phyloP scores from a whole-genome alignment of 2,113 vertebrate genomes.

The Salvelinus fontinalis region DNA sequence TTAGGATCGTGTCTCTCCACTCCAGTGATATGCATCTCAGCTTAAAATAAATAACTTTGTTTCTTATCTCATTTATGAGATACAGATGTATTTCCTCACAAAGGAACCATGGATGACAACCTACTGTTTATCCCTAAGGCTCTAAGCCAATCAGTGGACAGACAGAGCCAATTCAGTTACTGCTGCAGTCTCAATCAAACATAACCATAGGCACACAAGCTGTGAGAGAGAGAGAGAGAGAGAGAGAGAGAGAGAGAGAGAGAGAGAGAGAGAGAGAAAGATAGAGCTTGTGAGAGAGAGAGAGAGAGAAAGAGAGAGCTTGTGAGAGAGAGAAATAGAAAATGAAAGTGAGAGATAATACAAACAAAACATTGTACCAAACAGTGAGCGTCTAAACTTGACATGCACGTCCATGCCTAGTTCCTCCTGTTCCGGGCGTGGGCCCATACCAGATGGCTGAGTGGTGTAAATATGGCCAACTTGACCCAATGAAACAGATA shows the following conservation, averaged over 20 bases:
- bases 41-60: no score
- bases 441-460: constrained; percentile 47
- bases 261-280: not conserved
- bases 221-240: not conserved
- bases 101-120: not conserved
- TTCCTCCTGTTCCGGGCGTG: not conserved
- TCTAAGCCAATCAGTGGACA: not conserved
- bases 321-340: no score
- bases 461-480: constrained; percentile 36
- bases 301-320: not conserved
- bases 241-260: not conserved
- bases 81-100: not conserved
- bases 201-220: not conserved
- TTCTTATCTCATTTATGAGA: no score
- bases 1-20: constrained; percentile 30
- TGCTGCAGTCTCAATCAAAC: not conserved
- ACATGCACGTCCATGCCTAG: not conserved
- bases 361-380: no score
- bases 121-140: constrained; percentile 6
- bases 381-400: not conserved
- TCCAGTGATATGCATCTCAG: not conserved
- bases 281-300: not conserved
- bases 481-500: constrained; percentile 47
- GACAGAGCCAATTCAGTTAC: constrained; percentile 5
- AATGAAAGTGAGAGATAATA: no score